phyloP scores from a whole-genome alignment of 2,888 invertebrate genomes.

The Fragum fragum region DNA sequence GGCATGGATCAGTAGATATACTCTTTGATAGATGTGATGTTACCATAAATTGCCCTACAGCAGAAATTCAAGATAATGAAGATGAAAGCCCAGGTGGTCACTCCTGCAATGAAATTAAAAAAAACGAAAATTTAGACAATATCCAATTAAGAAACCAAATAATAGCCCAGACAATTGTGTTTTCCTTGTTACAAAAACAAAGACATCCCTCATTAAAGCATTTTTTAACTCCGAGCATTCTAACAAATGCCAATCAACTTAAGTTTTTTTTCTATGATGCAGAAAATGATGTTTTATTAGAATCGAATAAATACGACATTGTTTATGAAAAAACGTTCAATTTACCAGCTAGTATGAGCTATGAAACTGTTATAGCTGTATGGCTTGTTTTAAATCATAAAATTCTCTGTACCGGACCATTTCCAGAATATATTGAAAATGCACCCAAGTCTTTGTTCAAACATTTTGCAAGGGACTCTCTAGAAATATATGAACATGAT shows the following conservation, averaged over 20 bases:
- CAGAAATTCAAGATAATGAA: neutral
- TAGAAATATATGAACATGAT: neutral
- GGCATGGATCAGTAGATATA: neutral
- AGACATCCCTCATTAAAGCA: neutral
- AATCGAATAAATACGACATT: too few species aligned
- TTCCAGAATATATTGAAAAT: neutral
- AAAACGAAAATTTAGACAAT: neutral
- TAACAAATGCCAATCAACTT: slow-evolving; percentile 2
- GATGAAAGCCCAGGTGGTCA: neutral
- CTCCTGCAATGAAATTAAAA: neutral
- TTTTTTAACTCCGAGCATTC: neutral
- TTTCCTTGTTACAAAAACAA: neutral
- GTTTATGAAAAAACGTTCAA: neutral
- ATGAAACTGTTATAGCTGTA: neutral
- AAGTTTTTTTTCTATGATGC: slow-evolving; percentile 38
- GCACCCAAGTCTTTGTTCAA: neutral
- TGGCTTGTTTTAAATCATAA: slow-evolving; percentile 22
- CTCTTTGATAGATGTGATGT: slow-evolving; percentile 8
- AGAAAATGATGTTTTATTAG: slow-evolving; percentile 25
- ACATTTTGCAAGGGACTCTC: neutral
- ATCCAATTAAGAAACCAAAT: neutral
- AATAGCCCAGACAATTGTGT: neutral
- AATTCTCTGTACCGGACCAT: slow-evolving; percentile 15
- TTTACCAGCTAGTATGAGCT: neutral
- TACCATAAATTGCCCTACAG: neutral